phyloP scores from a whole-genome alignment of 2,888 invertebrate genomes.

The Nesidiocoris tenuis region DNA sequence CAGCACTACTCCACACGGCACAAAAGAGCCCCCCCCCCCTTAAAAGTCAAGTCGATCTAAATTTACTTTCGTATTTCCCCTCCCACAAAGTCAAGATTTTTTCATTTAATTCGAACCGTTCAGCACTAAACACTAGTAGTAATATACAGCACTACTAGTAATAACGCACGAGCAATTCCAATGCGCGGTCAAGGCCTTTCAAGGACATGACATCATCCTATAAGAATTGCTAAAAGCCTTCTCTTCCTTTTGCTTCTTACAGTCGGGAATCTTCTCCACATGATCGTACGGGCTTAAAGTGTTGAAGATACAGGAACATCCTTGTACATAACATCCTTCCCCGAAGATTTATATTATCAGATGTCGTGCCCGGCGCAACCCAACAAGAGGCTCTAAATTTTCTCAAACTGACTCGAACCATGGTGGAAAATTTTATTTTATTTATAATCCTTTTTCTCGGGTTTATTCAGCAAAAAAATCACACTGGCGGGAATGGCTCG shows the following conservation, averaged over 20 bases:
- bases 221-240: slow-evolving; percentile 20
- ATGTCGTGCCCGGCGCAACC: background rate
- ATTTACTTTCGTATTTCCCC: too few species aligned
- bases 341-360: background rate
- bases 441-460: background rate
- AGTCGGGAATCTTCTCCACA: background rate
- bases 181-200: slow-evolving; percentile 25
- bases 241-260: background rate
- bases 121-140: too few species aligned
- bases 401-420: background rate
- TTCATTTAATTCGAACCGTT: too few species aligned
- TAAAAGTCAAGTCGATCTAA: too few species aligned
- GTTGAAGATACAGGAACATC: background rate
- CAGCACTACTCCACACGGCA: too few species aligned
- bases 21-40: too few species aligned
- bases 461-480: background rate
- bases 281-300: background rate
- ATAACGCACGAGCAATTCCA: background rate
- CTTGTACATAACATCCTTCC: background rate
- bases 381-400: background rate
- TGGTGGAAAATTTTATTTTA: background rate
- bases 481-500: background rate
- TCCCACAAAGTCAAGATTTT: too few species aligned
- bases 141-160: too few species aligned
- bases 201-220: slow-evolving; percentile 37